These are phyloP conservation scores for Pocillopora grandis DNA, from an alignment of 92 coral and sea anemone species.

Conservation along the genomic window DNA sequence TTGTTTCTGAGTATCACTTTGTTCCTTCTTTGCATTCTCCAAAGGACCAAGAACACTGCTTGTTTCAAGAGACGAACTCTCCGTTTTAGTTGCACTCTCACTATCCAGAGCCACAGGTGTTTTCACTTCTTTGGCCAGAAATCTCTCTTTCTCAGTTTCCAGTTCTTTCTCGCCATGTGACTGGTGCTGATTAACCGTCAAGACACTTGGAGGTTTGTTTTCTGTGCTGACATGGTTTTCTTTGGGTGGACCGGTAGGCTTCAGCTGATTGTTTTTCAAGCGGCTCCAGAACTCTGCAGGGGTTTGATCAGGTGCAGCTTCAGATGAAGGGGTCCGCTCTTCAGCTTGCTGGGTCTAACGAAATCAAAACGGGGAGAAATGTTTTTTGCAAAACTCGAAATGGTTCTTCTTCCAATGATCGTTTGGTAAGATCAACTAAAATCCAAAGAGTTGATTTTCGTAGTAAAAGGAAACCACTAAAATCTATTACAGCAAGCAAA, in stretches of 20 bases:
- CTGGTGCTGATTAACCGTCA: constrained; percentile 10
- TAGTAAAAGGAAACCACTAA: too few species aligned
- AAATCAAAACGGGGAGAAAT: not conserved
- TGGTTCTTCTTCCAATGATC: too few species aligned
- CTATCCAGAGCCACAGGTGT: constrained; percentile 2
- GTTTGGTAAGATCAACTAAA: too few species aligned
- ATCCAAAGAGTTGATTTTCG: too few species aligned
- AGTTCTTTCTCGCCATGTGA: constrained; percentile 12
- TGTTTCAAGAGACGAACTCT: not conserved
- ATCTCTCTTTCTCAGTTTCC: constrained; percentile 23
- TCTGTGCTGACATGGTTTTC: constrained; percentile 16
- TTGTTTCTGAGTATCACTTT: constrained; percentile 1
- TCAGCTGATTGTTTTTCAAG: constrained; percentile 29
- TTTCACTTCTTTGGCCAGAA: constrained; percentile 13
- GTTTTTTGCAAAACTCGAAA: not conserved
- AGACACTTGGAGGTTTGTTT: constrained; percentile 10
- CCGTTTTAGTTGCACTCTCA: constrained; percentile 2
- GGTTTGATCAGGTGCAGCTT: constrained; percentile 45
- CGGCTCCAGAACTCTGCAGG: constrained; percentile 78
- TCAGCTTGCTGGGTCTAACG: constrained; percentile 38
- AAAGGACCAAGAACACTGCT: not conserved
- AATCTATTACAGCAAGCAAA: too few species aligned
- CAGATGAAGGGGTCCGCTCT: constrained; percentile 38
- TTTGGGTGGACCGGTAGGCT: not conserved
- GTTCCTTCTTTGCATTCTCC: constrained; percentile 16